Percentiles rank a stretch among this genome's conserved stretches.
phyloP scores from a whole-genome alignment of 2,888 invertebrate species.

The Euplexia lucipara region DNA sequence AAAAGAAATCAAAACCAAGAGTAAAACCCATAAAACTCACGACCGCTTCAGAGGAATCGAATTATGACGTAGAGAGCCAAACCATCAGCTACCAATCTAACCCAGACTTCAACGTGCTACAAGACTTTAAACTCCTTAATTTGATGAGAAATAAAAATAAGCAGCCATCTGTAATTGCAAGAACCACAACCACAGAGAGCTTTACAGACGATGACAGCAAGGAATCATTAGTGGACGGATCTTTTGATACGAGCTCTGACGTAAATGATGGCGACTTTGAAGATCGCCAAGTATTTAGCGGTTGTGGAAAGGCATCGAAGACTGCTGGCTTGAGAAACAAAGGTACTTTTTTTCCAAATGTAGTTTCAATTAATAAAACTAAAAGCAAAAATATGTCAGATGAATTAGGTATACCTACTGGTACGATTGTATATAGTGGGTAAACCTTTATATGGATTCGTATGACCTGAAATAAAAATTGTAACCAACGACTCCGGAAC shows the following conservation, averaged over 20 bases:
- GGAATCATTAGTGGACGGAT: conserved; percentile 63
- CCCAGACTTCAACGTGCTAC: conserved; percentile 84
- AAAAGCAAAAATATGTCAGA: too few species aligned
- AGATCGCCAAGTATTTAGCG: conserved; percentile 71
- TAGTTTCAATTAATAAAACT: too few species aligned
- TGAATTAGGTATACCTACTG: neutral
- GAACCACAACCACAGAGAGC: conserved; percentile 72
- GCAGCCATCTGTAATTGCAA: conserved; percentile 60
- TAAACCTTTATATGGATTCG: too few species aligned
- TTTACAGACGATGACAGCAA: conserved; percentile 66
- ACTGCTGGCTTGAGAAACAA: conserved; percentile 31
- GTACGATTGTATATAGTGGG: too few species aligned
- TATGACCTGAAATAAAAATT: neutral
- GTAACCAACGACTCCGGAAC: too few species aligned
- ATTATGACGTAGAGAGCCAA: conserved; percentile 74
- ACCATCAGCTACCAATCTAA: conserved; percentile 81
- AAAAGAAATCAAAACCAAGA: conserved; percentile 49
- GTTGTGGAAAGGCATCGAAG: conserved; percentile 76
- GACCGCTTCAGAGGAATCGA: conserved; percentile 66
- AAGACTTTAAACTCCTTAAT: conserved; percentile 85
- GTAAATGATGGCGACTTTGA: conserved; percentile 60
- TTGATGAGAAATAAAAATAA: conserved; percentile 76
- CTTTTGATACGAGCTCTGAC: conserved; percentile 67
- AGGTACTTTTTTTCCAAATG: conserved; percentile 29
- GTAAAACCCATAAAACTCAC: conserved; percentile 73